phyloP scores from a whole-genome alignment of 1,140 invertebrate species.

The Drosophila nasuta region DNA sequence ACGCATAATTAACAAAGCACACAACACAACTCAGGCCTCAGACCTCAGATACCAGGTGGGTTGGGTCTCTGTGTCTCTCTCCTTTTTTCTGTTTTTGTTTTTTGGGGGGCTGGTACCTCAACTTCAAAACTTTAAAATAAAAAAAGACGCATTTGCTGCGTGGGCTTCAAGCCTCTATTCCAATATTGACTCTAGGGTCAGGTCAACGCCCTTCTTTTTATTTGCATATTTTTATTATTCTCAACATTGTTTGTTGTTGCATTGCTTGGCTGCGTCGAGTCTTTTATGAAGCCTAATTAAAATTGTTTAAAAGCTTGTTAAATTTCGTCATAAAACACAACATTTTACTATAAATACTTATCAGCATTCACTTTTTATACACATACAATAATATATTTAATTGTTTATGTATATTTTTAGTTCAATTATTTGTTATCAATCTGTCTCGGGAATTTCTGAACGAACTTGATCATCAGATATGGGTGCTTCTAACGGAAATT shows the following conservation, averaged over 20 bases:
- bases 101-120: slow-evolving; percentile 2
- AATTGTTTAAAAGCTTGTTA: slow-evolving; percentile 4
- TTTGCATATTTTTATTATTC: slow-evolving; percentile 50
- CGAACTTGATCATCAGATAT: background rate
- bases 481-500: background rate
- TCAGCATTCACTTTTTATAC: background rate
- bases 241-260: slow-evolving; percentile 8
- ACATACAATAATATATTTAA: background rate
- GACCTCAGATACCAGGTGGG: slow-evolving; percentile 32
- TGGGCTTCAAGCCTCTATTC: slow-evolving; percentile 21
- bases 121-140: slow-evolving; percentile 10
- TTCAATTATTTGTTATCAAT: background rate
- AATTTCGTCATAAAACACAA: background rate
- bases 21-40: too few species aligned
- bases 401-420: background rate
- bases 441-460: background rate
- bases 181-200: slow-evolving; percentile 39
- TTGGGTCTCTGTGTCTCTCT: background rate
- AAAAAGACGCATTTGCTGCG: slow-evolving; percentile 35
- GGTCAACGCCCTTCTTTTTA: slow-evolving; percentile 52
- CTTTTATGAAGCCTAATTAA: slow-evolving; percentile 10
- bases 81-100: background rate
- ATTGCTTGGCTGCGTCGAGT: slow-evolving; percentile 18
- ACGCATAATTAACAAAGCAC: slow-evolving; percentile 45
- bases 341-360: background rate